Percentiles rank a stretch among this genome's conserved stretches.
Conservation (phyloP, 1,140 invertebrate species). For the Drosophila navojoa region DNA sequence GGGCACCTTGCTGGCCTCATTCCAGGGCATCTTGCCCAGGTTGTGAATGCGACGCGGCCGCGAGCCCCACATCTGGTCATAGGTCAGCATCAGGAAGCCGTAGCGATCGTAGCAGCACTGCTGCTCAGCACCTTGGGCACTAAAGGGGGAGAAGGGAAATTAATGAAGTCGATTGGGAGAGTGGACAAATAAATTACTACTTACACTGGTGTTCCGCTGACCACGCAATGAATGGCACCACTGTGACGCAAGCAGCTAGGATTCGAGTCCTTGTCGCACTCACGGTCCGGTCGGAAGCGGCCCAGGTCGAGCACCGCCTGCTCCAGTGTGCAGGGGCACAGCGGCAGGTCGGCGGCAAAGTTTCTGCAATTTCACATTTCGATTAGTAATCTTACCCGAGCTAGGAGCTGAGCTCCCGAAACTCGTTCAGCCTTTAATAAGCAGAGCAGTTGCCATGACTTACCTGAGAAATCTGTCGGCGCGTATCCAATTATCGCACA, state of each 20-base stretch:
- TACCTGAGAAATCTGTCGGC: conserved; percentile 90
- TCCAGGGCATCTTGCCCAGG: conserved; percentile 95
- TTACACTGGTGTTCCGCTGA: conserved; percentile 95
- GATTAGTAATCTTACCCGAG: conserved; percentile 10
- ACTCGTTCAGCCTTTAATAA: conserved; percentile 37
- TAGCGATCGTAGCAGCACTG: conserved; percentile 98
- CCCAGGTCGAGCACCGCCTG: conserved; percentile 97
- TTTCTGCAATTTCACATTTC: conserved; percentile 86
- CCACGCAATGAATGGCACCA: conserved; percentile 95
- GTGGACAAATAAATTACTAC: not conserved
- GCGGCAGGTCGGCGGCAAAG: conserved; percentile 92
- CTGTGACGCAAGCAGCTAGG: conserved; percentile 95
- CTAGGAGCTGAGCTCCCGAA: conserved; percentile 7
- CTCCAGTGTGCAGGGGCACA: conserved; percentile 96
- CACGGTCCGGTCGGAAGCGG: conserved; percentile 94
- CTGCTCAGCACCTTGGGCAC: conserved; percentile 95
- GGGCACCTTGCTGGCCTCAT: conserved; percentile 95
- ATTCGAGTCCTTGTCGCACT: conserved; percentile 96
- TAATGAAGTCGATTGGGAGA: not conserved
- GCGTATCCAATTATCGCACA: conserved; percentile 95
- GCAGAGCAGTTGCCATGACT: conserved; percentile 11
- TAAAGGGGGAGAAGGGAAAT: not conserved
- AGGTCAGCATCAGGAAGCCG: conserved; percentile 94
- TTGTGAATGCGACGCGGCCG: conserved; percentile 94
- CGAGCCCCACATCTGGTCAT: conserved; percentile 97